Evolutionary conservation across 2,888 invertebrate species (phyloP).

Genomic region (Pristionchus entomophagus): DNA sequence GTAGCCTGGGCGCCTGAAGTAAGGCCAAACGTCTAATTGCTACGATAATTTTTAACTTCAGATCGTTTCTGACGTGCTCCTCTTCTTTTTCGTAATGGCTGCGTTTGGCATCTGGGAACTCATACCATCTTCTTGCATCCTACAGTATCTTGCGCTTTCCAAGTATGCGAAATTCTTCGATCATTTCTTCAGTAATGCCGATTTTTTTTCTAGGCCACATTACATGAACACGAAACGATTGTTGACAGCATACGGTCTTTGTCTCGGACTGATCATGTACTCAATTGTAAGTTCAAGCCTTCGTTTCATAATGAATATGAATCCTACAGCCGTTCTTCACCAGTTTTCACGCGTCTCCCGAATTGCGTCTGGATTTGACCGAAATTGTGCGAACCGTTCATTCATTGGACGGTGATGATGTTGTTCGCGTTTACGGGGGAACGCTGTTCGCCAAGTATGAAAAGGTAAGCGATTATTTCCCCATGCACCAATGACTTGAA

Average conservation of each 20-base stretch:
- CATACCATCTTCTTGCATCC: constrained; percentile 2
- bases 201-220: neutral
- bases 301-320: neutral
- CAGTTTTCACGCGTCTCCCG: neutral
- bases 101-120: constrained; percentile 16
- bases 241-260: neutral
- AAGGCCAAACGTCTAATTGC: neutral
- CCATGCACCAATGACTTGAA: no score
- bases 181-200: neutral
- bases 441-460: neutral
- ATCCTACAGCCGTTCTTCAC: neutral
- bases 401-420: neutral
- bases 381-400: neutral
- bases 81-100: constrained; percentile 8
- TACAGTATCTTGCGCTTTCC: neutral
- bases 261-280: neutral
- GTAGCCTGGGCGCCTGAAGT: neutral
- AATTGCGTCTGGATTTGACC: neutral
- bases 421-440: neutral
- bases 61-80: neutral
- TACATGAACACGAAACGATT: neutral
- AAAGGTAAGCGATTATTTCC: neutral
- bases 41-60: neutral
- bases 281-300: neutral
- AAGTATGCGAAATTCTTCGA: neutral